Percentiles rank a stretch among this genome's conserved stretches.
Conservation (phyloP, 2,797 vertebrate species). For the Morelia viridis region DNA sequence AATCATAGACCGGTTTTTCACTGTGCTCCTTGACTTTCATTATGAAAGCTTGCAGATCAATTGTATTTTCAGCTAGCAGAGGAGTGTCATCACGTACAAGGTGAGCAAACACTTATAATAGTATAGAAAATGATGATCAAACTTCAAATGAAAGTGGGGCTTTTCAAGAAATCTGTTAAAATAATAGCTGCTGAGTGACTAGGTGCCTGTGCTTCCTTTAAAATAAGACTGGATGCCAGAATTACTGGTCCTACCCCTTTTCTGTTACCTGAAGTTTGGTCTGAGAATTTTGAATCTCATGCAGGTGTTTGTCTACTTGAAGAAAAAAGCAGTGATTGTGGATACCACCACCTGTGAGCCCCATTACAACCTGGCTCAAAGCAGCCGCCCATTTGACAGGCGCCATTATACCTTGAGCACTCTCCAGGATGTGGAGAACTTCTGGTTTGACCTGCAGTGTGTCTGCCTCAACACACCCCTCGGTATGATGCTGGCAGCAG, state of each 20-base stretch:
- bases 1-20: too few species aligned
- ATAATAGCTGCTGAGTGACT: background rate
- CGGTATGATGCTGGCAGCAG: slow-evolving; percentile 73
- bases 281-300: slow-evolving; percentile 4
- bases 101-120: background rate
- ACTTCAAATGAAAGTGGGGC: background rate
- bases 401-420: slow-evolving; percentile 80
- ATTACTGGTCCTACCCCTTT: background rate
- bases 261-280: background rate
- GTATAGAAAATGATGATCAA: background rate
- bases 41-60: too few species aligned
- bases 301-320: slow-evolving; percentile 88
- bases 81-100: background rate
- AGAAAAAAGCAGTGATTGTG: slow-evolving; percentile 82
- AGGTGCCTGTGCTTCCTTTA: background rate
- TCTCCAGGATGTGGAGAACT: slow-evolving; percentile 86
- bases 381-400: slow-evolving; percentile 84
- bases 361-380: slow-evolving; percentile 89
- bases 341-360: slow-evolving; percentile 92
- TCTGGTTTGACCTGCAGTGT: slow-evolving; percentile 97
- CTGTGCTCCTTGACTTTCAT: too few species aligned
- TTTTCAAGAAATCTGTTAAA: background rate
- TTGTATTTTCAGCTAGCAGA: too few species aligned
- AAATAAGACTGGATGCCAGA: background rate
- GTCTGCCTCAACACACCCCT: slow-evolving; percentile 95